Evolutionary conservation across 2,797 vertebrate genomes (phyloP), one percentile per base, ranked within the genome.

Genomic region (Gorsachius magnificus): DNA sequence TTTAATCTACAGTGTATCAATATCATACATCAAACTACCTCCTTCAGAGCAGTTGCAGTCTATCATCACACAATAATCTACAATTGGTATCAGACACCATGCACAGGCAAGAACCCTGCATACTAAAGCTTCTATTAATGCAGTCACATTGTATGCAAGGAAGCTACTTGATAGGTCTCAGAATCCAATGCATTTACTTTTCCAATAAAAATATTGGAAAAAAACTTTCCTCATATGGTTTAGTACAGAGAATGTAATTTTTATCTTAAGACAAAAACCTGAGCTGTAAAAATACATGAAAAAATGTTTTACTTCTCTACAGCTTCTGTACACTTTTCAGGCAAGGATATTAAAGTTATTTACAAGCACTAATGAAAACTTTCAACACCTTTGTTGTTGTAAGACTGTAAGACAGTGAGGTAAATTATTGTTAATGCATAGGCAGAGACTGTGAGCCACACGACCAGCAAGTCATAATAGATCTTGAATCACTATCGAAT

Each of bases 31-130:
- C 58, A 89, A 90, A 76, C 51, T 60, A 84, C 19, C 12, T 83
- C 53, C 35, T 88, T 90, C 83, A 92, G 72, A 94, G 56, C 24
- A 90, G 22, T 60, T 83, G 48, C 66, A 85, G 72, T 95, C 66
- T 87, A 82, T 71, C 63, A 82, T 66, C 63, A 87, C n/a, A 87
- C 90, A 92, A 79, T 82, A 93, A 89, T 74, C 33, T 84, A 82
- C 28, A 38, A n/a, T 31, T 28, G 70, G 11, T 63, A 66, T 76
- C 60, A 51, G 35, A 70, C 10, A 33, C 18, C 43, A 65, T 12
- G 11, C 31, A 74, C 45, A 74, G 31, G 16, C 56, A 79, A 88
- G 48, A 93, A 79, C 36, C 29, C 13, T 70, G 54, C 74, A 83
- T 74, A 74, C 63, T 91, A 74, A 90, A 79, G 0, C 4, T 61